These are phyloP conservation scores for Syndactyla subalaris DNA, from an alignment of 2,797 vertebrate species.

Conservation along the genomic window DNA sequence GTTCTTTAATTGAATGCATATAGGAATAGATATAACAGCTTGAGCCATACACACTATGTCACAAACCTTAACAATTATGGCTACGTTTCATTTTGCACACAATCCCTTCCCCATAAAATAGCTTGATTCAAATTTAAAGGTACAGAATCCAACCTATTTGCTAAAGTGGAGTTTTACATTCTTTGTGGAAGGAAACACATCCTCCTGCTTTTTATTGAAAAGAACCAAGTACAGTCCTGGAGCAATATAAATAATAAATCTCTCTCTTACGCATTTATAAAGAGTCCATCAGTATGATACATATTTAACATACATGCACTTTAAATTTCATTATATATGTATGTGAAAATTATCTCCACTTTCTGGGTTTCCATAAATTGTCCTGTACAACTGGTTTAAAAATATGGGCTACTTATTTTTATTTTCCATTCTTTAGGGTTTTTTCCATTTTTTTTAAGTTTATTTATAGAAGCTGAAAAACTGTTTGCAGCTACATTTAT, in stretches of 20 bases:
- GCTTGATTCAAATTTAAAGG: slow-evolving; percentile 21
- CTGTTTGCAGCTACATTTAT: not conserved
- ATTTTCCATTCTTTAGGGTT: not conserved
- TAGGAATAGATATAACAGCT: slow-evolving; percentile 31
- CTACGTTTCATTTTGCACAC: not conserved
- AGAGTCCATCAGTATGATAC: slow-evolving; percentile 9
- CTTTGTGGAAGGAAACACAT: not conserved
- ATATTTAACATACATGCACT: slow-evolving; percentile 59
- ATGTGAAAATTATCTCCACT: slow-evolving; percentile 24
- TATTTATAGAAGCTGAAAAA: not conserved
- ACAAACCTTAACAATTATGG: not conserved
- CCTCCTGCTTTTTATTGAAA: not conserved
- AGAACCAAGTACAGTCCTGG: not conserved
- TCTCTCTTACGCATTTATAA: slow-evolving; percentile 25
- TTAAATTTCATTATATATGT: slow-evolving; percentile 38
- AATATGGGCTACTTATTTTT: not conserved
- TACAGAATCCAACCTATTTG: not conserved
- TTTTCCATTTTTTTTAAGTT: not conserved
- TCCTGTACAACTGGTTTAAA: not conserved
- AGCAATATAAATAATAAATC: slow-evolving; percentile 59
- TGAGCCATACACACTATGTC: not conserved
- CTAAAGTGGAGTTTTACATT: not conserved
- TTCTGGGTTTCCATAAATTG: not conserved
- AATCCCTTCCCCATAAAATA: not conserved
- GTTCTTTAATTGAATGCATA: slow-evolving; percentile 19